Percentiles rank a stretch among this genome's conserved stretches.
Conservation (phyloP, 2,113 vertebrate genomes). For the Otus sunia region DNA sequence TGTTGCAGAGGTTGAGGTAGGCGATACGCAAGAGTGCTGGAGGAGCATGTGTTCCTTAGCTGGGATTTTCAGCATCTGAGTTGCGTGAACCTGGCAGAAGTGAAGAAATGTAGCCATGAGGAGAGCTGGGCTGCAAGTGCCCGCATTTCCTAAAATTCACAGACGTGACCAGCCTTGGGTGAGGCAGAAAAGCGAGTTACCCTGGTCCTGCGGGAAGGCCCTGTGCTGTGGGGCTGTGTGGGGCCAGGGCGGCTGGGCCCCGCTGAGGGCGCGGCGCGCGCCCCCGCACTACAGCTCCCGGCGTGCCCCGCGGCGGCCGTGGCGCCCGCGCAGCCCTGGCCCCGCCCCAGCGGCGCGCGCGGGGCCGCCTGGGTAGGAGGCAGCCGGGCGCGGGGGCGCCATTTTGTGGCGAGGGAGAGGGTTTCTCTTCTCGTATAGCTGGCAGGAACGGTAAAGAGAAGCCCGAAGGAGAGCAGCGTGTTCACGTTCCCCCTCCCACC, state of each 20-base stretch:
- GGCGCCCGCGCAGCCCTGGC: not conserved
- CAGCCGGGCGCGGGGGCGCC: not conserved
- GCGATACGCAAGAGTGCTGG: too few species aligned
- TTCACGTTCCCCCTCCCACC: too few species aligned
- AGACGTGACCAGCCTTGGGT: fast-evolving
- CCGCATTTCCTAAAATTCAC: not conserved
- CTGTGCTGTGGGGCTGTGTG: not conserved
- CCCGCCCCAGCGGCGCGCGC: not conserved
- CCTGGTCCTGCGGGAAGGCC: fast-evolving
- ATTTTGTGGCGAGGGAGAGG: not conserved
- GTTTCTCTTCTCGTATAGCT: fast-evolving
- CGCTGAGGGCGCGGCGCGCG: not conserved
- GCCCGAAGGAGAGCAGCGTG: fast-evolving
- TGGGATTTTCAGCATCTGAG: not conserved
- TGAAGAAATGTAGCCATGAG: too few species aligned
- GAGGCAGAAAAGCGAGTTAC: too few species aligned
- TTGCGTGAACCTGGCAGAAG: not conserved
- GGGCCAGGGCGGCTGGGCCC: too few species aligned
- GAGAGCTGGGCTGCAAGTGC: not conserved
- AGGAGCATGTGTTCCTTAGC: not conserved
- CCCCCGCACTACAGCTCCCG: not conserved
- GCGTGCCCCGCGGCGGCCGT: not conserved
- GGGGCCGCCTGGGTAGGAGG: not conserved
- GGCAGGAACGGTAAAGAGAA: fast-evolving
- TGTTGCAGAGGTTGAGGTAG: not conserved